phyloP scores from a whole-genome alignment of 2,113 vertebrate genomes.

The Boleophthalmus pectinirostris region DNA sequence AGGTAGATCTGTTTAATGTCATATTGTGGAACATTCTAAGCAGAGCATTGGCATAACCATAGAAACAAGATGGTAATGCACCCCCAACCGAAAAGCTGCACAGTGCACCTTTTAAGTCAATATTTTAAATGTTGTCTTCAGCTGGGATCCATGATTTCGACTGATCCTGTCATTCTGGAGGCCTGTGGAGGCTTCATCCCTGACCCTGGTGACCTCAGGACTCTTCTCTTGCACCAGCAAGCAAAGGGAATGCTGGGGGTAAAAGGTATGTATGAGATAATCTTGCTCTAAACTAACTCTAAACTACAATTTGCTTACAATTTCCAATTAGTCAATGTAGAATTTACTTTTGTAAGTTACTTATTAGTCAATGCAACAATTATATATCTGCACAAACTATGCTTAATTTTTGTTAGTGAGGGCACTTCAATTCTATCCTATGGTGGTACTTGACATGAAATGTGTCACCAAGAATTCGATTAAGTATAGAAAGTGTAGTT shows the following conservation, averaged over 20 bases:
- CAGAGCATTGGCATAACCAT: too few relatives aligned
- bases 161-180: conserved; percentile 60
- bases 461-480: too few relatives aligned
- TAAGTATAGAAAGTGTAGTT: background rate
- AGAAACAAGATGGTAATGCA: too few relatives aligned
- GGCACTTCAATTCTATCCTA: background rate
- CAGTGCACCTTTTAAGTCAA: background rate
- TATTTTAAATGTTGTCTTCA: conserved; percentile 22
- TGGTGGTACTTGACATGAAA: too few relatives aligned
- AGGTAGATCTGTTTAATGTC: too few relatives aligned
- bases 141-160: conserved; percentile 76
- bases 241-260: conserved; percentile 60
- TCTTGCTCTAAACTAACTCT: background rate
- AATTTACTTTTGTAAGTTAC: background rate
- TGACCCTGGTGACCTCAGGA: conserved; percentile 63
- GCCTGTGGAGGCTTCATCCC: conserved; percentile 73
- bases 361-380: too few relatives aligned
- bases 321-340: background rate
- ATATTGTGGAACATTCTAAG: too few relatives aligned
- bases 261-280: conserved; percentile 54
- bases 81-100: too few relatives aligned
- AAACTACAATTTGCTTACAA: background rate
- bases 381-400: too few relatives aligned
- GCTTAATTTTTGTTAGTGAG: background rate
- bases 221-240: conserved; percentile 70